Evolutionary conservation across 2,888 invertebrate genomes (phyloP), one percentile per base, ranked within the genome.

Genomic region (Drosophila percnosoma): DNA sequence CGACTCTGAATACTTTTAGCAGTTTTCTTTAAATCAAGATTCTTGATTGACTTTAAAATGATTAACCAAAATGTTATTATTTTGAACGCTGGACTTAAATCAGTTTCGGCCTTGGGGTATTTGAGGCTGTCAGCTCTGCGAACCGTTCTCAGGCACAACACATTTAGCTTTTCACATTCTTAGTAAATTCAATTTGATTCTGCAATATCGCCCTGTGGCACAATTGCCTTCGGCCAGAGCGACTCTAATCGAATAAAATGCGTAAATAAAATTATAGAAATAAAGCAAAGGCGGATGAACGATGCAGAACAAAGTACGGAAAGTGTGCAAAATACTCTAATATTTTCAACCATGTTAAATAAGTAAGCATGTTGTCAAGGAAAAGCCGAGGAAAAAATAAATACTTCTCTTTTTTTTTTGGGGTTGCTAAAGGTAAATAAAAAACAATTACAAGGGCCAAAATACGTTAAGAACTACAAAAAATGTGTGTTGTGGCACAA

Each of bases 211-310:
- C 3, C 21, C 60, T 63, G 66, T 57, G 63, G 60, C 55, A 63
- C 69, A 73, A 79, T 80, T 74, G 73, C 70, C 77, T 60, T 68
- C 60, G 77, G 69, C 40, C 55, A 53, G 45, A 62, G 67, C 60
- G 40, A 69, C 72, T 71, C 72, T 83, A 87, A 88, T 83, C 72
- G 69, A 87, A 85, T 84, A 68, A 81, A 83, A 71, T 85, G 82
- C 77, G 79, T 87, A 85, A 82, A 87, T 85, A 73, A 71, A 80
- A 86, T 85, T 87, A 55, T 69, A 60, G 33, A 63, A 61, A 66
- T 48, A 55, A 60, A 60, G 58, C 61, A 70, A 34, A 66, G 60
- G 42, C 74, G 63, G 75, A 75, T 71, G 55, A 57, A 55, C 58
- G 40, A 52, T 45, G 45, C 53, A 75, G 49, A 62, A 58, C 40